Base-by-base conservation (phyloP, 2,113 vertebrate genomes). In the Neogobius melanostomus region DNA sequence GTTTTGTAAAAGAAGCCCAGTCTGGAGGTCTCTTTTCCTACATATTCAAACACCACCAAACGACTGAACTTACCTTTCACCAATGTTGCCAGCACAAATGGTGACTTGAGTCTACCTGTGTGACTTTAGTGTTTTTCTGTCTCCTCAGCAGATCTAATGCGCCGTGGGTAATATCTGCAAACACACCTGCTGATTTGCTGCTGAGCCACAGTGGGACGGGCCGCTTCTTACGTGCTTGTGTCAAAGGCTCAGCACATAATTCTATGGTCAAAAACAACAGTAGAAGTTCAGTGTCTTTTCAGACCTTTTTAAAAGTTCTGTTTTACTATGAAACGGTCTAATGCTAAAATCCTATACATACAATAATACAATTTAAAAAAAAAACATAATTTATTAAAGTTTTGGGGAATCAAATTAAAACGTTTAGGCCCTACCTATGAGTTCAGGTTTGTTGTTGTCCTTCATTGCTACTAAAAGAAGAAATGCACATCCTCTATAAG, bases 101-200 rank as follows among this genome's bases (percentile, higher is more conserved):
- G 53, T 8, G 7, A 10, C 11, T 59, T 61, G 65, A 50, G 67
- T 76, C 64, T 50, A 68, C 36, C 17, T 63, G 76, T 70, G 76
- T 69, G 72, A 87, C 82, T 66, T 53, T 5, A 67, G 50, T 11
- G 3, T 75, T 61, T 61, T 79, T n/a, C 68, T 52, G 75, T 73
- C 70, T 60, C 57, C 69, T 79, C 78, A 69, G 83, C 77, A 74
- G 63, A 46, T 72, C 63, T 61, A 12, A 52, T 49, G 68, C 59
- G 56, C 54, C 56, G 68, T 15, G 49, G 70, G 47, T 28, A 77
- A 6, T 46, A 60, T 71, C 11, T 16, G 60, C 8, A 50, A 21
- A 68, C 71, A 62, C 1, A 48, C 47, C 50, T 0, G 2, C 64
- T 74, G 21, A 62, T 61, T 62, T 62, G 68, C 71, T 72, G 68